Conservation (phyloP, 2,797 vertebrate species). For the Myotis findleyi region DNA sequence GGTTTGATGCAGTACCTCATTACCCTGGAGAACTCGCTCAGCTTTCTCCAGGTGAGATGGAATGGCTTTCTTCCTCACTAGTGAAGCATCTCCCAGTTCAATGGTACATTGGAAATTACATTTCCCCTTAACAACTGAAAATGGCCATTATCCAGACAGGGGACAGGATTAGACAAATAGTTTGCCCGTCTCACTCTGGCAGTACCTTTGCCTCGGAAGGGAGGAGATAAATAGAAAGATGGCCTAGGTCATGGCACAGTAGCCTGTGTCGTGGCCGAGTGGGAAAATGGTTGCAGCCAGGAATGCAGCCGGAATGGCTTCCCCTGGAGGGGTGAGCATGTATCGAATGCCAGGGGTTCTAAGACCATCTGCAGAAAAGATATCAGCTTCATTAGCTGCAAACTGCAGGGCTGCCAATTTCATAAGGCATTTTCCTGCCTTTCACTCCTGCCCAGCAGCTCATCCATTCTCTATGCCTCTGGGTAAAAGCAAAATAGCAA, state of each 20-base stretch:
- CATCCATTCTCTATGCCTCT: conserved; percentile 63
- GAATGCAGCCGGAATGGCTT: not conserved
- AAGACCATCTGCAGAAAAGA: conserved; percentile 64
- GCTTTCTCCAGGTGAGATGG: not conserved
- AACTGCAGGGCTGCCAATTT: conserved; percentile 39
- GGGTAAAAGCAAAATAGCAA: conserved; percentile 74
- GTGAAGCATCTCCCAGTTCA: not conserved
- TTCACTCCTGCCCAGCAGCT: conserved; percentile 15
- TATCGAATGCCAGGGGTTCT: not conserved
- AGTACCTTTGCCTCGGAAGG: conserved; percentile 5
- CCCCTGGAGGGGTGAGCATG: not conserved
- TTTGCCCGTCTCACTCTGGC: not conserved
- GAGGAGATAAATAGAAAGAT: conserved; percentile 37
- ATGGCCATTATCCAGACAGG: not conserved
- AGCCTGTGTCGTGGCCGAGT: not conserved
- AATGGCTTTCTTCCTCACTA: not conserved
- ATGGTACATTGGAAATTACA: not conserved
- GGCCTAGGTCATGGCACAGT: not conserved
- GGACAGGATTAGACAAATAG: not conserved
- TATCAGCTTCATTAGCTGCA: conserved; percentile 46
- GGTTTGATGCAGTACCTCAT: not conserved
- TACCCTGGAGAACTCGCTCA: not conserved
- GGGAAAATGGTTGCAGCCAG: not conserved
- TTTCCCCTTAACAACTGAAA: not conserved
- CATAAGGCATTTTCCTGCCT: conserved; percentile 65